Base-by-base conservation (phyloP, 2,888 invertebrate genomes). In the Deladenus siricidicola region DNA sequence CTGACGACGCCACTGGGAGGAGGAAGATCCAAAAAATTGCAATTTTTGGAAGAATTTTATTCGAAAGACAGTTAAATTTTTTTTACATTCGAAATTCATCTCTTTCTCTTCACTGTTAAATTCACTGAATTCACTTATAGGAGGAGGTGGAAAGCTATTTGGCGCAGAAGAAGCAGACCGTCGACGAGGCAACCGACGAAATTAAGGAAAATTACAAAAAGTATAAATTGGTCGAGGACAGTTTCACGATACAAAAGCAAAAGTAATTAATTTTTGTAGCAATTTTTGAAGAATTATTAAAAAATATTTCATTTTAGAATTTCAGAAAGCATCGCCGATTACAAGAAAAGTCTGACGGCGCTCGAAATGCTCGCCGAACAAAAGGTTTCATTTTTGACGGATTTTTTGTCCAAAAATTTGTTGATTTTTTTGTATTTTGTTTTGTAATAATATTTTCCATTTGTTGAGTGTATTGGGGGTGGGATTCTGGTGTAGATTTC, bases 171-270 rank as follows among this genome's bases (percentile, higher is more conserved):
- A 67, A 63, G 3, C n/a, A 50, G 67, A 87, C 86, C 53, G 86
- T 87, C 2, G 91, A 93, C 2, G 90, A 93, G 74, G 86, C 86
- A 79, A 91, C 91, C 19, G 48, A 56, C 3, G 49, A 56, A n/a
- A 56, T 63, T 23, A 93, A 96, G 79, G 93, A 93, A 79, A 88
- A 88, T 79, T 90, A 92, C 82, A 87, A 88, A 63, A 93, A 94
- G 84, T 94, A 94, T 80, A 92, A 93, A 82, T 90, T 90, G 80
- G 91, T 96, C 90, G 94, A 96, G 82, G 87, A 86, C 74, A 92
- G 90, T 80, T 84, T 96, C 67, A 84, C 86, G 55, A 87, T 89
- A 14, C 90, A 91, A 74, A 86, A 89, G 69, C 86, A 87, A 76
- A 86, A 90, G 80, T 84, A n/a, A 26, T 51, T 60, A 10, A 28